Evolutionary conservation across 2,888 invertebrate genomes (phyloP), one percentile per base, ranked within the genome.

Genomic region (Nymphalis urticae): DNA sequence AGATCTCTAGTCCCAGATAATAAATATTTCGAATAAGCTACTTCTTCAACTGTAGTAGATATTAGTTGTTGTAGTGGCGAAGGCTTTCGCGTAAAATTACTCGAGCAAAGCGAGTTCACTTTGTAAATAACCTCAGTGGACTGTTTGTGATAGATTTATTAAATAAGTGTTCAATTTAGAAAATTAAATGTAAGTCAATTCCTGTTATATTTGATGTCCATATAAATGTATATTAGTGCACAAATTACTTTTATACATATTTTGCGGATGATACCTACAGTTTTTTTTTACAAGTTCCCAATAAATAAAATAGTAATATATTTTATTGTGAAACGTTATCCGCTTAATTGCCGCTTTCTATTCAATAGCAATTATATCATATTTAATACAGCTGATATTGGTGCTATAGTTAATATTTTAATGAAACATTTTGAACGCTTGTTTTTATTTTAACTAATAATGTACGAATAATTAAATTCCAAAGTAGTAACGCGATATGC

Each of bases 71-170:
- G 27, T 32, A 79, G 79, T 82, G 70, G 73, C 65, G 68, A 75
- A 74, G 63, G 70, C 71, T 75, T 58, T 69, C 50, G 61, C 72
- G 70, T 73, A 66, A 66, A 69, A 80, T 76, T 79, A 77, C 74
- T 80, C 80, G 85, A 85, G 85, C 84, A 84, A 73, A 74, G 72
- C 77, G 80, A 82, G 82, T 87, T 86, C 83, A 84, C 85, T 85
- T 82, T 88, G 85, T 88, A 80, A 85, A 89, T 87, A 89, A 92
- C 91, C 91, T 92, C 92, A 90, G 87, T 87, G 89, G 85, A 88
- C 87, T 88, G 82, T 88, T 87, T 92, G 91, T 92, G 90, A 91
- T 92, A 91, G 89, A 86, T 88, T 87, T 92, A 92, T 91, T 91
- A 91, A 85, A 84, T 92, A 92, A 90, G 92, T 92, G 92, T 92